These are phyloP conservation scores for Helleia helle DNA, from an alignment of 2,888 invertebrate species.

Conservation along the genomic window DNA sequence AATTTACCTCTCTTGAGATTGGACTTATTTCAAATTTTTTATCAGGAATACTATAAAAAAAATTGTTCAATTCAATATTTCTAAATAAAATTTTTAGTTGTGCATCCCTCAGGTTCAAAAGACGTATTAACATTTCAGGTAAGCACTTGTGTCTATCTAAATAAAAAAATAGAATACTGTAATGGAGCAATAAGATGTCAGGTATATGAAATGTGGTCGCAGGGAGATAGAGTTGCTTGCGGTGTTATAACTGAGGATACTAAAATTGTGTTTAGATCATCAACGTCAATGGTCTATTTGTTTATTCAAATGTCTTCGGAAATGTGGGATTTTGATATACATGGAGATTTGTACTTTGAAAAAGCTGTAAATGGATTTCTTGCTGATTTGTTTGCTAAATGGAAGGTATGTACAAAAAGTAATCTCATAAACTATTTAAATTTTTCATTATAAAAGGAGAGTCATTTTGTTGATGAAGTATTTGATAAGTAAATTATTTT, in stretches of 20 bases:
- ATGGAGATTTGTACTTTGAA: constrained; percentile 98
- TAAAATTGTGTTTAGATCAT: constrained; percentile 97
- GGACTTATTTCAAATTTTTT: too few relatives aligned
- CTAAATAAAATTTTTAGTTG: too few relatives aligned
- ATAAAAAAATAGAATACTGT: constrained; percentile 96
- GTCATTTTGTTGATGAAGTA: too few relatives aligned
- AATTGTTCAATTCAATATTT: too few relatives aligned
- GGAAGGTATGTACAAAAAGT: constrained; percentile 91
- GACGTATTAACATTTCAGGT: constrained; percentile 70
- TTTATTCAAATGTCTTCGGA: constrained; percentile 99
- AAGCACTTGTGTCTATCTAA: constrained; percentile 92
- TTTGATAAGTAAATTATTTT: too few relatives aligned
- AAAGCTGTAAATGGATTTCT: constrained; percentile 98
- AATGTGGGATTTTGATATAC: constrained; percentile 99
- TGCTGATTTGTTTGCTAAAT: constrained; percentile 95
- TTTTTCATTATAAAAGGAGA: too few relatives aligned
- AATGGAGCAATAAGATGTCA: constrained; percentile 89
- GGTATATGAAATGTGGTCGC: constrained; percentile 97
- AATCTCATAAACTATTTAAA: too few relatives aligned
- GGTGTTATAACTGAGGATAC: constrained; percentile 97
- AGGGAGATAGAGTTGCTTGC: constrained; percentile 94
- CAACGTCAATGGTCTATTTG: constrained; percentile 97
- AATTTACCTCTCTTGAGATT: too few relatives aligned
- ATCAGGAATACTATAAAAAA: too few relatives aligned
- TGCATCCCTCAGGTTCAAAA: too few relatives aligned